Evolutionary conservation across 2,888 invertebrate genomes (phyloP).

Genomic region (Cheilosia urbana): DNA sequence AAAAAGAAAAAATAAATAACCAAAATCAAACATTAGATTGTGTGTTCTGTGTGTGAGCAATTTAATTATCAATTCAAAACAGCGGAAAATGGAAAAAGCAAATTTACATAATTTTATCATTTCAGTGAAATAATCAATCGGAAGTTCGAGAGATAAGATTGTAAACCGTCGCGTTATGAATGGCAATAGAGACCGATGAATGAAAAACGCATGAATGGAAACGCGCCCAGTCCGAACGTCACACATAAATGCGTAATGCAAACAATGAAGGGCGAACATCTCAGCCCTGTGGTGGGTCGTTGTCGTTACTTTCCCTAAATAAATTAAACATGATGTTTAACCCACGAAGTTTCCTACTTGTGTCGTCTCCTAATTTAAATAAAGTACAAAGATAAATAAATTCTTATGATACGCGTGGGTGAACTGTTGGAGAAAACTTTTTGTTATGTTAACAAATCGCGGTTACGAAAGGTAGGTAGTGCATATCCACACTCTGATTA

Average conservation of each 20-base stretch:
- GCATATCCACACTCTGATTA: slow-evolving; percentile 68
- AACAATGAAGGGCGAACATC: slow-evolving; percentile 32
- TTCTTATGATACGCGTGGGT: slow-evolving; percentile 64
- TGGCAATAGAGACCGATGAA: slow-evolving; percentile 30
- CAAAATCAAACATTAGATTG: slow-evolving; percentile 66
- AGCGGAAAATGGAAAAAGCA: slow-evolving; percentile 43
- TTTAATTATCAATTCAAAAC: slow-evolving; percentile 47
- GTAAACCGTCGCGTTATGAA: background rate
- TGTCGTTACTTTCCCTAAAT: slow-evolving; percentile 62
- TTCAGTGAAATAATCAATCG: slow-evolving; percentile 50
- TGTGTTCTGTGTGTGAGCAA: background rate
- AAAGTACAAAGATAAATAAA: slow-evolving; percentile 20
- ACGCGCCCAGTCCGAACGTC: background rate
- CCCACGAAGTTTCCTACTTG: background rate
- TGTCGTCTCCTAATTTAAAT: slow-evolving; percentile 18
- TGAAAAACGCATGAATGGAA: slow-evolving; percentile 55
- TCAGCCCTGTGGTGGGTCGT: slow-evolving; percentile 36
- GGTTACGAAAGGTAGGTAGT: slow-evolving; percentile 55
- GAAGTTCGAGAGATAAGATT: slow-evolving; percentile 41
- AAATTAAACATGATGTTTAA: slow-evolving; percentile 22
- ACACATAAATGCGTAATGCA: background rate
- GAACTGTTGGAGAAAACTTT: slow-evolving; percentile 33
- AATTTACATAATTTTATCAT: slow-evolving; percentile 64
- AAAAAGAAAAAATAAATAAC: slow-evolving; percentile 24
- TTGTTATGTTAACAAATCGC: slow-evolving; percentile 37